Evolutionary conservation across 2,888 invertebrate genomes (phyloP).

Genomic region (Tuberolachnus salignus): DNA sequence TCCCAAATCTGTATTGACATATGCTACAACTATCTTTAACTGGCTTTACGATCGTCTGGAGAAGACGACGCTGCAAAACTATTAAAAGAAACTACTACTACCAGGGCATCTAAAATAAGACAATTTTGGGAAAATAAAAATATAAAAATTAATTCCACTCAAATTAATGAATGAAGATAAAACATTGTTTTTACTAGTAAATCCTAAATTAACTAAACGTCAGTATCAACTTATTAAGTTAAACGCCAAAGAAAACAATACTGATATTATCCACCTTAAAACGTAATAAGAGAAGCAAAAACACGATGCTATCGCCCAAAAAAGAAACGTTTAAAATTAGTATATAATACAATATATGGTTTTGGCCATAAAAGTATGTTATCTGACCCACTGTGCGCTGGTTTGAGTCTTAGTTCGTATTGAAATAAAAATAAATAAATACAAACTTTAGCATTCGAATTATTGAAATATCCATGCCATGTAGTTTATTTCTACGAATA

Average conservation of each 20-base stretch:
- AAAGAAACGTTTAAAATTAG: too few relatives aligned
- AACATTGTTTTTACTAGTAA: slow-evolving; percentile 5
- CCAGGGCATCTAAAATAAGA: background rate
- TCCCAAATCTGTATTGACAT: slow-evolving; percentile 4
- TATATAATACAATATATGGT: too few relatives aligned
- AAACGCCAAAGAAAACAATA: slow-evolving; percentile 23
- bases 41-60: slow-evolving; percentile 1
- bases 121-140: slow-evolving; percentile 12
- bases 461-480: too few relatives aligned
- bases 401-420: too few relatives aligned
- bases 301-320: too few relatives aligned
- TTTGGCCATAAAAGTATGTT: too few relatives aligned
- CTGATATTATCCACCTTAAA: slow-evolving; percentile 1
- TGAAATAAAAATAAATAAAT: too few relatives aligned
- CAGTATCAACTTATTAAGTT: slow-evolving; percentile 9
- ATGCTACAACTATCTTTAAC: slow-evolving; percentile 10
- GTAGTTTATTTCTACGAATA: too few relatives aligned
- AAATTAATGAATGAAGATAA: too few relatives aligned
- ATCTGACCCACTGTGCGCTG: too few relatives aligned
- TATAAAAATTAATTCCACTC: background rate
- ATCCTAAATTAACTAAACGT: slow-evolving; percentile 12
- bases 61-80: background rate
- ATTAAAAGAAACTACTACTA: background rate
- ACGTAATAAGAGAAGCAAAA: too few relatives aligned
- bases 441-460: too few relatives aligned